Base-by-base conservation (phyloP, 2,113 vertebrate genomes). In the Dasyurus viverrinus region DNA sequence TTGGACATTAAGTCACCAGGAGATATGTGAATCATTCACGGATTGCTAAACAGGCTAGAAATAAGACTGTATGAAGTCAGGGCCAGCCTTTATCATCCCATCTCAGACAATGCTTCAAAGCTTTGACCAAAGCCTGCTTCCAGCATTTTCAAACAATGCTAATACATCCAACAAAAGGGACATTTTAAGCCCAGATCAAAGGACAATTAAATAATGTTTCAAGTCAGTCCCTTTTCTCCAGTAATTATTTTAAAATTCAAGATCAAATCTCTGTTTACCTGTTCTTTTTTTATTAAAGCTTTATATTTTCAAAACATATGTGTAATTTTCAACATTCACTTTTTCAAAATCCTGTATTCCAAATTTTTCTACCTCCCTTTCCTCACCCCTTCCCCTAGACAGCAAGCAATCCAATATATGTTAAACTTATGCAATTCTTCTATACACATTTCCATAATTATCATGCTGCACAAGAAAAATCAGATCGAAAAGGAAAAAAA, bases 41-140 rank as follows among this genome's bases (percentile, higher is more conserved):
- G 68, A 84, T 84, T 42, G 68, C 68, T 84, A n/a, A 84, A 42
- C 68, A 3, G 25, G 54, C 95, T 94, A 95, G 92, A 95, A 92
- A 89, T 42, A 68, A 36, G 30, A 46, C 42, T 68, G 91, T 50
- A 89, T 5, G 55, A 92, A 53, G 9, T 60, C 42, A 47, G 26
- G 46, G 7, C 46, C 26, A 26, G 19, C 46, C 55, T 68, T 16
- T 50, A 19, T 36, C 30, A n/a, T 57, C 52, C 48, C 91, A 89
- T 52, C n/a, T 90, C 93, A 91, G 84, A 50, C 95, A 92, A 27
- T 48, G 47, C 53, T 54, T 68, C 50, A 93, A 92, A 48, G 8
- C 10, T 57, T 36, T 23, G 27, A 53, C 68, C 36, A 14, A 0
- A 89, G 42, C 30, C 89, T 90, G 90, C 89, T 92, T 54, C 50